Percentiles rank a stretch among this genome's conserved stretches.
These are phyloP conservation scores for Sciurus vulgaris DNA, from an alignment of 2,797 vertebrate genomes.

Conservation along the genomic window DNA sequence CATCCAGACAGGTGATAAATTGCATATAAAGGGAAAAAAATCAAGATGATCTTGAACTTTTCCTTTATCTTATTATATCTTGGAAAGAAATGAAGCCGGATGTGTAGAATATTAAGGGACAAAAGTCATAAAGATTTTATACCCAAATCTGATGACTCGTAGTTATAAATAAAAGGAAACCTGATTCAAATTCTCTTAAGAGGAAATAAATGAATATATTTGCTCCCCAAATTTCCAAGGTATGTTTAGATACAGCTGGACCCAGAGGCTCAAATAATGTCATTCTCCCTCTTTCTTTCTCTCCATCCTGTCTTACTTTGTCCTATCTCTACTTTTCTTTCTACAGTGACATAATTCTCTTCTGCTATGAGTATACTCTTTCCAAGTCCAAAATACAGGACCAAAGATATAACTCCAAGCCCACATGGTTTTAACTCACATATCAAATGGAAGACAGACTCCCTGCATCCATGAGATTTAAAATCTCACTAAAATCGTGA, in stretches of 20 bases:
- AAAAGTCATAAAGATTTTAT: constrained; percentile 1
- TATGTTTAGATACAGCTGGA: background rate
- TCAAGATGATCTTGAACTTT: constrained; percentile 14
- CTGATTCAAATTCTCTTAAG: background rate
- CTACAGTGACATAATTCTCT: background rate
- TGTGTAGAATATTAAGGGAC: background rate
- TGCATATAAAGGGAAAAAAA: constrained; percentile 1
- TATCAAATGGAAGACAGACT: background rate
- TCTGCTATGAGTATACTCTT: background rate
- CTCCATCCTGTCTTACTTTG: background rate
- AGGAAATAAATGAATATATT: background rate
- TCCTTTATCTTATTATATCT: constrained; percentile 39
- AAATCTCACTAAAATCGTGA: background rate
- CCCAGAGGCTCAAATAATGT: background rate
- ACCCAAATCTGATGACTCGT: background rate
- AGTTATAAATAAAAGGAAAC: background rate
- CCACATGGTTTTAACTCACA: background rate
- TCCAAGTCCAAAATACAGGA: background rate
- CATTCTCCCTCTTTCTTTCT: background rate
- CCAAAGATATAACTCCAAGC: background rate
- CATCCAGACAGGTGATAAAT: constrained; percentile 22
- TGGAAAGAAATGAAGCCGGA: constrained; percentile 3
- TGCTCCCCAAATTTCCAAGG: background rate
- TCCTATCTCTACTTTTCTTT: background rate
- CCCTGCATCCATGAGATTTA: background rate